Conservation (phyloP, 2,113 vertebrate genomes). For the Neolamprologus caudopunctatus region DNA sequence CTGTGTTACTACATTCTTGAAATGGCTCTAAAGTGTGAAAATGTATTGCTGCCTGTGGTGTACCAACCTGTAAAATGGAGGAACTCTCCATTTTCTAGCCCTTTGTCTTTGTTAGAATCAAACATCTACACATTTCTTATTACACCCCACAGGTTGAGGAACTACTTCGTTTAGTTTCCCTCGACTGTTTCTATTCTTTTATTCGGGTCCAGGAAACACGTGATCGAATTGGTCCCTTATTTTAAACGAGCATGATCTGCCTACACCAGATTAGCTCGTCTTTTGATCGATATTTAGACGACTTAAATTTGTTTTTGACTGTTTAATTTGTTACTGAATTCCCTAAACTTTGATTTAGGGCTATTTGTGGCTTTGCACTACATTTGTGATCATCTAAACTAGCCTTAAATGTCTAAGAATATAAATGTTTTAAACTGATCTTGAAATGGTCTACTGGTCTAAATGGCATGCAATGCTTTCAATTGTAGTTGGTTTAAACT, state of each 20-base stretch:
- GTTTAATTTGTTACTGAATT: not conserved
- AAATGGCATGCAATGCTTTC: not conserved
- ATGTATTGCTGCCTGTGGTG: not conserved
- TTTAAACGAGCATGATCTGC: not conserved
- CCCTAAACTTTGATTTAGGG: not conserved
- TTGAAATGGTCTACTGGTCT: not conserved
- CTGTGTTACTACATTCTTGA: not conserved
- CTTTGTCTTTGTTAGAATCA: not conserved
- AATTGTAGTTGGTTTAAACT: not conserved
- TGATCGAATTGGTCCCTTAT: rapidly evolving
- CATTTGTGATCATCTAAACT: not conserved
- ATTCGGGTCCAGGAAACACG: not conserved
- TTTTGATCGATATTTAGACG: not conserved
- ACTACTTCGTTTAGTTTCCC: not conserved
- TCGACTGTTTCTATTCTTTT: not conserved
- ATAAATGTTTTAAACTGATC: not conserved
- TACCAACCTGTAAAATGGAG: not conserved
- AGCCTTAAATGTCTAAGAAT: not conserved
- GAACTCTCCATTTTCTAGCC: not conserved
- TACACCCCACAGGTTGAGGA: not conserved
- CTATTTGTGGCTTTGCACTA: not conserved
- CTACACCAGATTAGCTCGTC: not conserved
- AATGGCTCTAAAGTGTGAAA: not conserved
- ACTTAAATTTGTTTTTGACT: not conserved
- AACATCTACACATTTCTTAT: not conserved